Evolutionary conservation across 2,888 invertebrate genomes (phyloP), one percentile per base, ranked within the genome.

Genomic region (Orthonychiurus folsomi): DNA sequence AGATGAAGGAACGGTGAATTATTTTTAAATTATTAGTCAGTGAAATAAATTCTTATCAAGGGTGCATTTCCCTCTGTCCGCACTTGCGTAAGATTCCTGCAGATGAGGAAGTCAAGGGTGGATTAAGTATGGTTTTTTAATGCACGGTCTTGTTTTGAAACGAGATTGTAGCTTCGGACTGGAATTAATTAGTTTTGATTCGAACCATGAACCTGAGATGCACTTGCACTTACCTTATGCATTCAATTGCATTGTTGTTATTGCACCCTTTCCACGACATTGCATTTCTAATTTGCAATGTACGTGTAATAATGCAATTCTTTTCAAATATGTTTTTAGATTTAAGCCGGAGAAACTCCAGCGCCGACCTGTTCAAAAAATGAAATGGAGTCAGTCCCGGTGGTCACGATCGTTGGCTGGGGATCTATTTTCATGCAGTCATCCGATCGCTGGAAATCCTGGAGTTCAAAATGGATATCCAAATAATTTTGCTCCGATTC

Each of bases 291-390:
- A n/a, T n/a, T n/a, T n/a, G n/a, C n/a, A n/a, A n/a, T n/a, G n/a
- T n/a, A n/a, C n/a, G n/a, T n/a, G n/a, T n/a, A n/a, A n/a, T n/a
- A n/a, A n/a, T n/a, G n/a, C n/a, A n/a, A n/a, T n/a, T n/a, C n/a
- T n/a, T n/a, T n/a, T n/a, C n/a, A n/a, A n/a, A n/a, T n/a, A n/a
- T n/a, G n/a, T n/a, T n/a, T 50, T 15, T 60, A 73, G 73, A 64
- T 71, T 73, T 56, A 71, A 71, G 64, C 73, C 73, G 21, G 73
- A 73, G 55, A 66, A 66, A 55, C 65, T 60, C 50, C 69, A 69
- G 20, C 68, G 73, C 1, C 67, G 68, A 18, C 70, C 67, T 3
- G 63, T 73, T 1, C 69, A 70, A 9, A 61, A 67, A 52, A 69
- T 73, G 71, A 68, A 65, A 28, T 73, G 73, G 73, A 56, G 37